Evolutionary conservation across 2,888 invertebrate genomes (phyloP).

Genomic region (Liopterus haemorrhoidalis): DNA sequence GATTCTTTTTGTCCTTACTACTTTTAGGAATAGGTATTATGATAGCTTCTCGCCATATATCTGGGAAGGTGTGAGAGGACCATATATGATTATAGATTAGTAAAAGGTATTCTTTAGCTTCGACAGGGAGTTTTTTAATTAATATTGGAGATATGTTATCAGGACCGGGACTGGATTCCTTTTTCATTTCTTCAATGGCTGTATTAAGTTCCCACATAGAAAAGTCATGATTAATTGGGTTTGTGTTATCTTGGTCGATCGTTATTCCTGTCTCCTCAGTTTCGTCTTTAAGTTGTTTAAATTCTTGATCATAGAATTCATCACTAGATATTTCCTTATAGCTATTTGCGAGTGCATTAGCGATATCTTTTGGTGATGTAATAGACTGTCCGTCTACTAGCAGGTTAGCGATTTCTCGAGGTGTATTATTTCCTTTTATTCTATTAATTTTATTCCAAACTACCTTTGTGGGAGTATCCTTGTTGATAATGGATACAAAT

Average conservation of each 20-base stretch:
- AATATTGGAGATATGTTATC: constrained; percentile 1
- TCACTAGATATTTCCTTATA: constrained; percentile 4
- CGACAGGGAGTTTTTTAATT: not conserved
- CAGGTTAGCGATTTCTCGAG: too few species aligned
- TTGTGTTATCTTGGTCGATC: constrained; percentile 2
- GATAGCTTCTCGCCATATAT: not conserved
- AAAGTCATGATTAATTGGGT: not conserved
- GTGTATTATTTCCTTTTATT: not conserved
- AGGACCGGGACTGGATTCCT: constrained; percentile 1
- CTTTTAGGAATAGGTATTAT: constrained; percentile 6
- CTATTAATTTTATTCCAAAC: not conserved
- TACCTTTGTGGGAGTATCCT: not conserved
- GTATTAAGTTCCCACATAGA: too few species aligned
- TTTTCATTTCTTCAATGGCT: constrained; percentile 3
- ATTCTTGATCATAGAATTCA: not conserved
- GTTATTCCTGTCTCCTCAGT: not conserved
- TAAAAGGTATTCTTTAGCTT: constrained; percentile 1
- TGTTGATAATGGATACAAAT: not conserved
- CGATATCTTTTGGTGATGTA: not conserved
- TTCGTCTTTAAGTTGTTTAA: constrained; percentile 5
- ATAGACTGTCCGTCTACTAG: not conserved
- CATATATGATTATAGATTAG: constrained; percentile 9
- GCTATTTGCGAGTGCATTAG: not conserved
- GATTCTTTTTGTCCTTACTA: not conserved
- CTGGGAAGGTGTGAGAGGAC: constrained; percentile 1